Conservation (phyloP, 2,797 vertebrate species). For the Sebastiscus albofasciatus region DNA sequence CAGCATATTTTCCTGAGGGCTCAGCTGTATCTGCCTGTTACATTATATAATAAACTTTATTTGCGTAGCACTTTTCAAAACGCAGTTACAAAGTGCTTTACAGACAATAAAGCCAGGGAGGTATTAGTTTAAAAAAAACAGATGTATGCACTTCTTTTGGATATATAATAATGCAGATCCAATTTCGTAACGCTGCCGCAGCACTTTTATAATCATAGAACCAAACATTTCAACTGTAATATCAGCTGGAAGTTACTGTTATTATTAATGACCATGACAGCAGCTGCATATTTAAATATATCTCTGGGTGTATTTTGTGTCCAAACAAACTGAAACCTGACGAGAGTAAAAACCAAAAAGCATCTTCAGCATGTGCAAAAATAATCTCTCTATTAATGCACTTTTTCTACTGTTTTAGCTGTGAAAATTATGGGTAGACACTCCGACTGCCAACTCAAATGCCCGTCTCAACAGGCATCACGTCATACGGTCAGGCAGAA, state of each 20-base stretch:
- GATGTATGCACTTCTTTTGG: slow-evolving; percentile 33
- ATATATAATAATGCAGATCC: slow-evolving; percentile 42
- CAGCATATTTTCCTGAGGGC: slow-evolving; percentile 69
- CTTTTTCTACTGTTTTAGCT: slow-evolving; percentile 64
- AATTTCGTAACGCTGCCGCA: slow-evolving; percentile 24
- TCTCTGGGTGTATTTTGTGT: slow-evolving; percentile 2
- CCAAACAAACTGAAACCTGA: slow-evolving; percentile 26
- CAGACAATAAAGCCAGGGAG: slow-evolving; percentile 54
- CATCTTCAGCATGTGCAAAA: not conserved
- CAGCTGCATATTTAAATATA: slow-evolving; percentile 25
- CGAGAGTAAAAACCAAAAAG: not conserved
- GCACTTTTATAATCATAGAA: slow-evolving; percentile 54
- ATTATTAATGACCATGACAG: slow-evolving; percentile 18
- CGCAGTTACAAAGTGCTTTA: slow-evolving; percentile 49
- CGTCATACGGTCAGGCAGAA: slow-evolving; percentile 68
- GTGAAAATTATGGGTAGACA: slow-evolving; percentile 68
- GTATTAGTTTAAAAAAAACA: slow-evolving; percentile 37
- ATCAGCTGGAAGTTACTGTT: slow-evolving; percentile 21
- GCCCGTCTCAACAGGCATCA: slow-evolving; percentile 73
- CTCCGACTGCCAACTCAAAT: slow-evolving; percentile 78
- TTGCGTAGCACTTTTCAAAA: slow-evolving; percentile 45
- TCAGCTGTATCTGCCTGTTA: slow-evolving; percentile 67
- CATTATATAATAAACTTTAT: slow-evolving; percentile 71
- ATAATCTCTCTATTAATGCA: slow-evolving; percentile 43
- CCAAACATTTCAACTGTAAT: slow-evolving; percentile 25